These are phyloP conservation scores for Chlamydotis undulata DNA, from an alignment of 2,113 vertebrate species.

Conservation along the genomic window DNA sequence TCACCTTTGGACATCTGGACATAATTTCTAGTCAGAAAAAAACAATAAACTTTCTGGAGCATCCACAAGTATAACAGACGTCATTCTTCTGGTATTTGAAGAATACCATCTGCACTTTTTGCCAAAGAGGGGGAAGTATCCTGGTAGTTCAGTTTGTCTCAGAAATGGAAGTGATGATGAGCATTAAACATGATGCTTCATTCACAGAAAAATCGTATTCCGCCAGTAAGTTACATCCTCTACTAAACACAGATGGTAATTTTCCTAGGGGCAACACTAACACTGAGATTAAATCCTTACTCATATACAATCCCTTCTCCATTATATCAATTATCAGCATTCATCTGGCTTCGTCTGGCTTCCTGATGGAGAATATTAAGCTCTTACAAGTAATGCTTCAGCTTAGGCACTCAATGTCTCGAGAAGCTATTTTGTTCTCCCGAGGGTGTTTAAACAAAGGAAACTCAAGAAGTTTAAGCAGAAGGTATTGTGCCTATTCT, in stretches of 20 bases:
- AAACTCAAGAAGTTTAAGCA: background rate
- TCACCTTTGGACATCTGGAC: background rate
- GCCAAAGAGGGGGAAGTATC: background rate
- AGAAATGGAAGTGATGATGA: background rate
- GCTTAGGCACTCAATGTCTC: background rate
- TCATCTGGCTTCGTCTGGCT: background rate
- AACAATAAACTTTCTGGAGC: background rate
- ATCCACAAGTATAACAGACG: background rate
- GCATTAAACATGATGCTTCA: background rate
- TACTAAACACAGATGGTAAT: constrained; percentile 7
- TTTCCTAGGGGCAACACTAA: background rate
- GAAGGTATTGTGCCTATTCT: background rate
- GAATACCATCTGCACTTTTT: background rate
- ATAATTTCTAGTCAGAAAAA: background rate
- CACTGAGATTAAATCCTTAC: background rate
- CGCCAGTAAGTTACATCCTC: background rate
- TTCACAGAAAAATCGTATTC: background rate
- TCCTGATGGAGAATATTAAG: background rate
- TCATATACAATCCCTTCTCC: background rate
- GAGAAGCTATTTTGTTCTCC: background rate
- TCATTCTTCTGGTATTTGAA: background rate
- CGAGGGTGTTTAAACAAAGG: constrained; percentile 27
- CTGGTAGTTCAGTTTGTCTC: background rate
- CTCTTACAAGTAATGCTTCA: background rate
- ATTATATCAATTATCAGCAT: background rate